These are phyloP conservation scores for Eidolon dupreanum DNA, from an alignment of 2,797 vertebrate species.

Conservation along the genomic window DNA sequence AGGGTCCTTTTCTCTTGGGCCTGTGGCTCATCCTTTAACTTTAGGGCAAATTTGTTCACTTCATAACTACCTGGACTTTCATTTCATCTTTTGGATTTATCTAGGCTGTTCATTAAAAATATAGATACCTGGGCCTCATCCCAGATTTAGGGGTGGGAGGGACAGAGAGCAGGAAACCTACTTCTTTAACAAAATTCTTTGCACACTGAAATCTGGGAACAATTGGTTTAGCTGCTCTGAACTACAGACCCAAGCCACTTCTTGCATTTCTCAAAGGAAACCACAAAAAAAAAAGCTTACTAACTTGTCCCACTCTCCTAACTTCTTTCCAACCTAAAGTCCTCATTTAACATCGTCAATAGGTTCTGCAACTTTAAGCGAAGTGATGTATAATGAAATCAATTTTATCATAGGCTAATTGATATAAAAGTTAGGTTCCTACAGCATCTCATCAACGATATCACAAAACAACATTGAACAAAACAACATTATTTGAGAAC, in stretches of 20 bases:
- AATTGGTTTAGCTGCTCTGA: neutral
- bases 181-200: neutral
- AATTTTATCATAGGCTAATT: neutral
- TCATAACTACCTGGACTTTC: neutral
- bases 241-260: neutral
- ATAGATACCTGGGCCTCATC: neutral
- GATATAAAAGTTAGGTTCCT: neutral
- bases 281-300: neutral
- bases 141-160: neutral
- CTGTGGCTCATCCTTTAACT: neutral
- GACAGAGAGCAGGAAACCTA: neutral
- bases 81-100: neutral
- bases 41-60: constrained; percentile 9
- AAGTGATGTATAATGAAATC: neutral
- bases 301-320: neutral
- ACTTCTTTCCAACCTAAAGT: neutral
- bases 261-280: neutral
- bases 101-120: neutral
- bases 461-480: neutral
- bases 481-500: neutral
- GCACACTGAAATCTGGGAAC: neutral
- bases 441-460: neutral
- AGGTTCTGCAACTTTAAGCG: neutral
- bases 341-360: neutral
- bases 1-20: neutral